Base-by-base conservation (phyloP, 2,888 invertebrate species). In the Andrena flavipes region DNA sequence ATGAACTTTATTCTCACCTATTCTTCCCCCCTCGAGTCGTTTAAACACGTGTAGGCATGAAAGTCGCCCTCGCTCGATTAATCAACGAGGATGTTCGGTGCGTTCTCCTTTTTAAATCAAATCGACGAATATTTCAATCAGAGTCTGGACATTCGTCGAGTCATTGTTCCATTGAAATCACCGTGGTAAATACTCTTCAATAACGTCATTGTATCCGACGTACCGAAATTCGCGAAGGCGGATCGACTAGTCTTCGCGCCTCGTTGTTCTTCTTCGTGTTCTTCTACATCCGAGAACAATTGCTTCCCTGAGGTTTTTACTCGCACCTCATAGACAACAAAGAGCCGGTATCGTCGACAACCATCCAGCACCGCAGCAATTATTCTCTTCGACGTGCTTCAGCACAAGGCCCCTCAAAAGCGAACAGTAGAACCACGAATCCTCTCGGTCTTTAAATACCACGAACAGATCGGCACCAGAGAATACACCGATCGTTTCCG, bases 1-100 rank as follows among this genome's bases (percentile, higher is more conserved):
- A 51, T 68, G 63, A 74, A 59, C 49, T 74, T 82, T 68, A 63
- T 67, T 67, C 83, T 51, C 56, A 29, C 64, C 33, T 67, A 49
- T 49, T 49, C n/a, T 10, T 23, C 35, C 20, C 26, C 64, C 64
- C 65, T 71, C 71, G 56, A 51, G 23, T 23, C 42, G 35, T 48
- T 49, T 33, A 23, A 42, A 42, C 16, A 2, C 20, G 51, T 42
- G n/a, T 0, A 3, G 33, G 35, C 51, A 33, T 7, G 59, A 20
- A 8, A 23, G 13, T 13, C 42, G 16, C 42, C 42, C 13, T 42
- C 4, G 42, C 42, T 16, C 42, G 1, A 16, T 42, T 42, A 42
- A 42, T 42, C 16, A 42, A 42, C 5, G 42, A 16, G 16, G 13
- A 42, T 42, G 16, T 16, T 42, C 16, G 16, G 16, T 42, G 13